Evolutionary conservation across 2,113 vertebrate genomes (phyloP).

Genomic region (Elephas maximus): DNA sequence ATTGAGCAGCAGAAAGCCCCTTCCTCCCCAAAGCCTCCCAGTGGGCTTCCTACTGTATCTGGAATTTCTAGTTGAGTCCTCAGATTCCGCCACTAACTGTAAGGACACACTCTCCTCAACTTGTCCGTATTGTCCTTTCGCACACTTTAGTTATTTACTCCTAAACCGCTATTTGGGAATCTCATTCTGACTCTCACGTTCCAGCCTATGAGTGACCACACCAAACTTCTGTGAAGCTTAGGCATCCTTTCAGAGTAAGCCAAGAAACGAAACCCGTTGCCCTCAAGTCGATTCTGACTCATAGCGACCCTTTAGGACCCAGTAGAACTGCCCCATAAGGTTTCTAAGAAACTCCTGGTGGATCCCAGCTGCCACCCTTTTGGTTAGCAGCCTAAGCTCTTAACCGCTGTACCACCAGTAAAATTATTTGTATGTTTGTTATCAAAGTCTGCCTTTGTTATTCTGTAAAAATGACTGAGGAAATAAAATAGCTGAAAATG

Average conservation of each 20-base stretch:
- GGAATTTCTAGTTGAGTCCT: background rate
- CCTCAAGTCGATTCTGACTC: too few species aligned
- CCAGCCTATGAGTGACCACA: background rate
- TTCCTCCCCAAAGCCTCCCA: background rate
- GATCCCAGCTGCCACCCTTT: too few species aligned
- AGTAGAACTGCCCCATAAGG: too few species aligned
- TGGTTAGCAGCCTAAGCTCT: too few species aligned
- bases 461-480: background rate
- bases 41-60: fast-evolving
- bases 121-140: background rate
- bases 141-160: background rate
- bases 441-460: background rate
- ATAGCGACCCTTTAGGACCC: too few species aligned
- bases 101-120: background rate
- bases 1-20: background rate
- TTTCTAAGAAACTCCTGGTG: too few species aligned
- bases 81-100: background rate
- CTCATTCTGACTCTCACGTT: background rate
- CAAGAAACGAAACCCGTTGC: too few species aligned
- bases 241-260: background rate
- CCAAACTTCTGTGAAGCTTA: background rate
- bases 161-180: background rate
- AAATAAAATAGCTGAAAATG: background rate
- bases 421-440: background rate
- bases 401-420: too few species aligned